Evolutionary conservation across 1,140 invertebrate species (phyloP).

Genomic region (Aphelinus certus): DNA sequence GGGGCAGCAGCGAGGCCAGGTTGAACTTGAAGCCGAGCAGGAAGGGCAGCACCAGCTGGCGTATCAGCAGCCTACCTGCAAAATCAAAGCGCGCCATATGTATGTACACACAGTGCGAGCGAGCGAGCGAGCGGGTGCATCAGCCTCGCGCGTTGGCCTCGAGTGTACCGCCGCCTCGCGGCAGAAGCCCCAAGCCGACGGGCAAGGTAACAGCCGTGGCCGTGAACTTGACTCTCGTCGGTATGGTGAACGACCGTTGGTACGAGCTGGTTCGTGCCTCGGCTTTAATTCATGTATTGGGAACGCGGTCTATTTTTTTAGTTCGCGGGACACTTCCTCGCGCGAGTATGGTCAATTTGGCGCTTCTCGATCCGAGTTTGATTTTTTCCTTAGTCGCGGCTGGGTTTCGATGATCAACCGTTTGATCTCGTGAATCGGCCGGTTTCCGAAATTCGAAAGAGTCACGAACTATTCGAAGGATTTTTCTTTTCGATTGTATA

Average conservation of each 20-base stretch:
- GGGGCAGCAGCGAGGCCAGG: constrained; percentile 74
- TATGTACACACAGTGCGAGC: too few species aligned
- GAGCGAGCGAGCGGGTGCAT: not conserved
- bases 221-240: constrained; percentile 38
- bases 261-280: not conserved
- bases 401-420: too few species aligned
- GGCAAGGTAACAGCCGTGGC: constrained; percentile 35
- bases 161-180: constrained; percentile 58
- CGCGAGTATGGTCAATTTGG: too few species aligned
- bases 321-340: too few species aligned
- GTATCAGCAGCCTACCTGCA: constrained; percentile 75
- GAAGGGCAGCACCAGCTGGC: constrained; percentile 75
- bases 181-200: constrained; percentile 45
- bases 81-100: constrained; percentile 45
- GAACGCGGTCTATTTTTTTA: not conserved
- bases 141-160: constrained; percentile 48
- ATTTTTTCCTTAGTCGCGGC: too few species aligned
- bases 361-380: too few species aligned
- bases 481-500: too few species aligned
- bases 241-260: not conserved
- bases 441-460: too few species aligned
- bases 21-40: constrained; percentile 81
- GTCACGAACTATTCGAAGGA: too few species aligned
- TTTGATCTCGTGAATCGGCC: too few species aligned
- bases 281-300: not conserved